phyloP scores from a whole-genome alignment of 2,797 vertebrate species.

The Perodicticus potto region DNA sequence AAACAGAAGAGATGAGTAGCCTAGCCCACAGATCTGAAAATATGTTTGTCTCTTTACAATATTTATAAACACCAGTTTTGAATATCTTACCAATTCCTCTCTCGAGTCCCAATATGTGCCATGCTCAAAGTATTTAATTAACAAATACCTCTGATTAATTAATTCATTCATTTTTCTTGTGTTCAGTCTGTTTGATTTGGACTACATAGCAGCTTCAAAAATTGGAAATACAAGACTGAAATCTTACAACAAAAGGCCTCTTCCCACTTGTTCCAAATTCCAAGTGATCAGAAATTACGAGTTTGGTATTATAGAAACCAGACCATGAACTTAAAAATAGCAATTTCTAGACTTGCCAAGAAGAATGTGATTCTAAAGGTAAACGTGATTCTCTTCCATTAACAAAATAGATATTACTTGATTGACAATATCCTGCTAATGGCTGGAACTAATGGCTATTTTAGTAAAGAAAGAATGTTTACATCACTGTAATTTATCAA shows the following conservation, averaged over 20 bases:
- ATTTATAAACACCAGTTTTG: not conserved
- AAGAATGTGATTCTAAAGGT: not conserved
- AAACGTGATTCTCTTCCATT: not conserved
- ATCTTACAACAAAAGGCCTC: not conserved
- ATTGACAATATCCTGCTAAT: not conserved
- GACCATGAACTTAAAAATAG: slow-evolving; percentile 34
- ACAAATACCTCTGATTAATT: not conserved
- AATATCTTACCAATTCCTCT: not conserved
- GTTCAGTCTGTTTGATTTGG: not conserved
- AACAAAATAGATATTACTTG: slow-evolving; percentile 7
- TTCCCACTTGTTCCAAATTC: not conserved
- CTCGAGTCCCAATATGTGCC: not conserved
- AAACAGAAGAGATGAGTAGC: not conserved
- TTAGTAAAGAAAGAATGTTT: slow-evolving; percentile 50
- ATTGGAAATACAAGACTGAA: not conserved
- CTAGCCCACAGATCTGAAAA: not conserved
- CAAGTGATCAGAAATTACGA: slow-evolving; percentile 22
- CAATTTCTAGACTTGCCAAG: not conserved
- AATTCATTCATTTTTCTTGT: not conserved
- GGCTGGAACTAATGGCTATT: not conserved
- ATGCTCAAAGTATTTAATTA: not conserved
- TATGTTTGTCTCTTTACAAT: not conserved
- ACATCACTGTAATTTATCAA: not conserved
- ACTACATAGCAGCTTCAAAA: not conserved
- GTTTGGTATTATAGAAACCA: not conserved